Base-by-base conservation (phyloP, 2,113 vertebrate species). In the Indri indri region DNA sequence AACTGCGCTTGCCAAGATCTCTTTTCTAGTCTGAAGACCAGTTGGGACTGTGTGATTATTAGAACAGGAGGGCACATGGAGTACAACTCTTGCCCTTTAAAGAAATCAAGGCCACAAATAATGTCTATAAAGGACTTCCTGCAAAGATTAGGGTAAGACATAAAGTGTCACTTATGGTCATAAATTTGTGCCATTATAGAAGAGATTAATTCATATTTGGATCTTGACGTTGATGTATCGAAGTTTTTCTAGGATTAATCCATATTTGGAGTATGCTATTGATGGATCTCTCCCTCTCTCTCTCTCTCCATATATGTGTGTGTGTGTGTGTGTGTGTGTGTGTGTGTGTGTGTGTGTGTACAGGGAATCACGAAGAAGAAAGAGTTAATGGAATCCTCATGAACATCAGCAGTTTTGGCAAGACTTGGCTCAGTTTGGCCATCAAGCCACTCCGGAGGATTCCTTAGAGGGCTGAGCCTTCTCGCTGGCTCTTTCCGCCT, bases 41-140 rank as follows among this genome's bases (percentile, higher is more conserved):
- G 34, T 81, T 94, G 66, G 14, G 5, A 94, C 27, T 80, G 2
- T 80, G 47, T 70, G 32, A 74, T 85, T 90, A 79, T 61, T 61
- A 94, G 91, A 95, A 91, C 50, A 90, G 84, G 9, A 90, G 76
- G 77, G 59, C 14, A 85, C 54, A 88, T 6, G 22, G 22, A 37
- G 5, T 74, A 68, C 42, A 57, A 32, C 27, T 74, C 37, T 65
- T 76, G 32, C 3, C n/a, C 22, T 65, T 70, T 93, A 90, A 86
- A 77, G 14, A 95, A 92, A 88, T 66, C 45, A 96, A 88, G 66
- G 45, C 59, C 61, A 96, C 84, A 94, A 42, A 94, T 52, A 92
- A 73, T 89, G 12, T 70, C 32, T 76, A 95, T 45, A 32, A 94
- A 79, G 47, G 14, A 17, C 30, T 80, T 97, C 13, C 70, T 77